A percentile compares a stretch with the other conserved stretches of the same genome.
phyloP scores from a whole-genome alignment of 2,888 invertebrate genomes.

The Steinernema hermaphroditum region DNA sequence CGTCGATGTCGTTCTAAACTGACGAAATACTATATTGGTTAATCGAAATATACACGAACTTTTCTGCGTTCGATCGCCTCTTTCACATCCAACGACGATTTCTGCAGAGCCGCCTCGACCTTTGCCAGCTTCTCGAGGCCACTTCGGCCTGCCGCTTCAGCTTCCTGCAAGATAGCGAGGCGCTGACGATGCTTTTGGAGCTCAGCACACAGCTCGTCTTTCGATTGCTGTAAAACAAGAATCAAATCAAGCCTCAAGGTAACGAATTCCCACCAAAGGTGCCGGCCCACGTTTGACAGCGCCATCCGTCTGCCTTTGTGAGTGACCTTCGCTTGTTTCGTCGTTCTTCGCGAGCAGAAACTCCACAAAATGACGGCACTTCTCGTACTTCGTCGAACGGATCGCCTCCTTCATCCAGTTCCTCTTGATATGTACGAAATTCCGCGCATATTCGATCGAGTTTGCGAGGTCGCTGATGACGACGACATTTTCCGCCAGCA shows the following conservation, averaged over 20 bases:
- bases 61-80: neutral
- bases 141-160: neutral
- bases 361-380: constrained; percentile 5
- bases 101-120: neutral
- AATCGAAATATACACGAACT: neutral
- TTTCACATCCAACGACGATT: neutral
- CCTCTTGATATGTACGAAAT: neutral
- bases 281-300: neutral
- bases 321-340: neutral
- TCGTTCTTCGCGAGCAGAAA: neutral
- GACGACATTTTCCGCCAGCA: neutral
- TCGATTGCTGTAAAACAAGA: neutral
- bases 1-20: neutral
- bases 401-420: constrained; percentile 6
- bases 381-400: neutral
- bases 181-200: neutral
- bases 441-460: neutral
- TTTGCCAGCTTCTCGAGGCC: neutral
- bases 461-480: neutral
- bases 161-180: neutral
- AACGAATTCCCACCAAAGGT: neutral
- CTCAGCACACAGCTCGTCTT: neutral
- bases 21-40: neutral
- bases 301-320: neutral
- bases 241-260: neutral